Conservation (phyloP, 2,113 vertebrate genomes). For the Scartelaos histophorus region DNA sequence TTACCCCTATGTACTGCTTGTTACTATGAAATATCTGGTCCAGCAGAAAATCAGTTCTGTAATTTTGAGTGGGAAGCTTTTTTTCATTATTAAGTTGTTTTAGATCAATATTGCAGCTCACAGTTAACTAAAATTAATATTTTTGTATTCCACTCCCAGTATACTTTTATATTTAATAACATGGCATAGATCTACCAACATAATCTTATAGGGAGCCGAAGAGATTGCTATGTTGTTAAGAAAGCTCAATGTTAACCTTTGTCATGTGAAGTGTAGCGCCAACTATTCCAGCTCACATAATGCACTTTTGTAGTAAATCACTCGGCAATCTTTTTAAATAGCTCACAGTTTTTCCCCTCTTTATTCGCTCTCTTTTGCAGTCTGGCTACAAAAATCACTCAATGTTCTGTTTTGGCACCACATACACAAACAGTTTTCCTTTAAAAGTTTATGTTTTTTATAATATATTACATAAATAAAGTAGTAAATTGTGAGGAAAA, state of each 20-base stretch:
- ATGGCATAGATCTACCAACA: neutral
- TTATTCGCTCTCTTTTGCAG: neutral
- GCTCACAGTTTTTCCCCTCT: neutral
- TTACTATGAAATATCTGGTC: too few species aligned
- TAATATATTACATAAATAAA: too few species aligned
- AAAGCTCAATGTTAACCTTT: neutral
- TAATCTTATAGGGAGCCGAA: neutral
- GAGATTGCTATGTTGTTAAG: neutral
- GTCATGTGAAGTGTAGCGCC: neutral
- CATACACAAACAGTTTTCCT: neutral
- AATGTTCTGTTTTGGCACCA: neutral
- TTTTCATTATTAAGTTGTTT: too few species aligned
- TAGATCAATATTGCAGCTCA: too few species aligned
- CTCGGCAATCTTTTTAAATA: constrained; percentile 7
- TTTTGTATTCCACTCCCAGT: too few species aligned
- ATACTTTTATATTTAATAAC: too few species aligned
- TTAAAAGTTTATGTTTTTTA: too few species aligned
- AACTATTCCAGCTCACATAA: neutral
- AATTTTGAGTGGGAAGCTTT: too few species aligned
- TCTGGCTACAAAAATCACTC: neutral
- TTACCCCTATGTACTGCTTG: too few species aligned
- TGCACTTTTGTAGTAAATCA: neutral
- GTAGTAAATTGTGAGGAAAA: too few species aligned
- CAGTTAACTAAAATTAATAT: too few species aligned
- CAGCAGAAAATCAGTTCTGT: too few species aligned